Evolutionary conservation across 2,888 invertebrate species (phyloP).

Genomic region (Lasioglossum vierecki): DNA sequence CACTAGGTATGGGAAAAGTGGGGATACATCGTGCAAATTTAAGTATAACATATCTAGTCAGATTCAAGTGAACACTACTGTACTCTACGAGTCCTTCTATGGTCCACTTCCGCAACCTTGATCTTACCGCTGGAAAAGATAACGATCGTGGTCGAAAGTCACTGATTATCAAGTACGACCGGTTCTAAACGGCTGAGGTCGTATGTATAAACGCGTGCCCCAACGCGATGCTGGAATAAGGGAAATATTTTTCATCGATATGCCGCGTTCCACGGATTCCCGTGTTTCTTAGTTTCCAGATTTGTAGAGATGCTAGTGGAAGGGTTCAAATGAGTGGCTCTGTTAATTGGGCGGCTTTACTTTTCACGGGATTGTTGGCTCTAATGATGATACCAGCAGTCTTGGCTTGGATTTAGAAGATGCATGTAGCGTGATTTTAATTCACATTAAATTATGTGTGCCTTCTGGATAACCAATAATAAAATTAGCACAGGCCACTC

Average conservation of each 20-base stretch:
- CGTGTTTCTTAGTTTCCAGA: not conserved
- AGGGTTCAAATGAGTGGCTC: not conserved
- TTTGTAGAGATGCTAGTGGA: not conserved
- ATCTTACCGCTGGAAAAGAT: conserved; percentile 53
- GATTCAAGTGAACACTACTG: not conserved
- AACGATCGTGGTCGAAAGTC: conserved; percentile 4
- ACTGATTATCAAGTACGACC: conserved; percentile 14
- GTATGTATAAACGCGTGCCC: not conserved
- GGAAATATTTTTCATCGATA: not conserved
- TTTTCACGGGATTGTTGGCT: not conserved
- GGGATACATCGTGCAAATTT: not conserved
- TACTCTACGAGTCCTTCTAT: conserved; percentile 41
- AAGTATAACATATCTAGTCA: not conserved
- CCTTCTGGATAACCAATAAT: not conserved
- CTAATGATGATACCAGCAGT: not conserved
- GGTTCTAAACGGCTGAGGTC: not conserved
- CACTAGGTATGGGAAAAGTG: not conserved
- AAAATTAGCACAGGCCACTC: not conserved
- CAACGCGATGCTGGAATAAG: not conserved
- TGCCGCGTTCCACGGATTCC: not conserved
- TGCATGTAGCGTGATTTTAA: not conserved
- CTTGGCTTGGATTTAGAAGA: not conserved
- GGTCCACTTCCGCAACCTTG: conserved; percentile 57
- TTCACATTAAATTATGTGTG: not conserved
- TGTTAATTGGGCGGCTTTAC: not conserved